Evolutionary conservation across 2,888 invertebrate genomes (phyloP), one percentile per base, ranked within the genome.

Genomic region (Trichogramma dendrolimi): DNA sequence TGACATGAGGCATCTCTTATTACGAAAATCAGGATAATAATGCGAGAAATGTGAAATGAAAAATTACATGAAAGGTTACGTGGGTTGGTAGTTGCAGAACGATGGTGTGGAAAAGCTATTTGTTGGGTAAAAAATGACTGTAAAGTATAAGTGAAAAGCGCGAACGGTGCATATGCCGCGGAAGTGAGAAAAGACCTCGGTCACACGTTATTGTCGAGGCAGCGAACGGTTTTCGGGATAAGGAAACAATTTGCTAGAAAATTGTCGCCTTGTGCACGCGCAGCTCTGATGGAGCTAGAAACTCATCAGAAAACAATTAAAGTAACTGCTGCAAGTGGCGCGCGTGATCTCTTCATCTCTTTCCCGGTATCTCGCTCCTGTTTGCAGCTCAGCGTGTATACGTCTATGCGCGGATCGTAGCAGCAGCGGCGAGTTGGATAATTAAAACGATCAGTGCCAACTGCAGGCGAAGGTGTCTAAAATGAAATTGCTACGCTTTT

Each of bases 391-490:
- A 2, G 27, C 27, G 27, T 27, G 27, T 27, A 27, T 27, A 27
- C 27, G 27, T 27, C 27, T 27, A 27, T 27, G 27, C 27, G 27
- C 27, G 27, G 27, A 27, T 27, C 27, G 27, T 27, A 27, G 27
- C 27, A 11, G 44, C 53, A 47, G 6, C 52, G 41, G 54, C 49
- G 44, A 49, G n/a, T 51, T 60, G 61, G 55, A 62, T 67, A 69
- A 71, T 70, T 70, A 70, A 70, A 69, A 69, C 57, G 64, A 68
- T 67, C 70, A 56, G 46, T 63, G 44, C 11, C 44, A 42, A 38
- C 43, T 51, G 40, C 38, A 40, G 39, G 51, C 39, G 11, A 40
- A 40, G 41, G 39, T 27, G 27, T 27, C 27, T 27, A 27, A 27
- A 27, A 27, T 27, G 27, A 27, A 27, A 27, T 27, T 27, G 48